Percentiles rank a stretch among this genome's conserved stretches.
phyloP scores from a whole-genome alignment of 2,888 invertebrate genomes.

The Chesias legatella region DNA sequence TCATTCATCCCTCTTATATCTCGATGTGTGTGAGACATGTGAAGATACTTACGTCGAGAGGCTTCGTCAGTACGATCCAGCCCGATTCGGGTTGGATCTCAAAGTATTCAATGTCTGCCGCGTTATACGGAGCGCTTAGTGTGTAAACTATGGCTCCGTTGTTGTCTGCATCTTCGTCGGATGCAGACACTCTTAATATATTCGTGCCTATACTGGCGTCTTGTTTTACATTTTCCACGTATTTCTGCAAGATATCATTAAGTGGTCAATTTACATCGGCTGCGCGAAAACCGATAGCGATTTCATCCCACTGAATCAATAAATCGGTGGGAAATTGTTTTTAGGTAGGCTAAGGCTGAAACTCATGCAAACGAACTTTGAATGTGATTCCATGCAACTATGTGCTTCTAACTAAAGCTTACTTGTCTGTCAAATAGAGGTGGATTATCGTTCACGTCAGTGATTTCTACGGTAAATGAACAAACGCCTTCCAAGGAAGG shows the following conservation, averaged over 20 bases:
- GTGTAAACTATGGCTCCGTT: conserved; percentile 97
- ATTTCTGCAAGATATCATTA: conserved; percentile 86
- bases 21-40: conserved; percentile 31
- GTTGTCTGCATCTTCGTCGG: conserved; percentile 97
- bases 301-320: too few species aligned
- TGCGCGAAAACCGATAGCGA: too few species aligned
- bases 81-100: conserved; percentile 98
- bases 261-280: conserved; percentile 22
- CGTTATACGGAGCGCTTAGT: conserved; percentile 92
- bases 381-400: conserved; percentile 46
- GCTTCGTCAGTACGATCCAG: conserved; percentile 97
- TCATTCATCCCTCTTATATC: conserved; percentile 62
- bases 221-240: conserved; percentile 97
- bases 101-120: conserved; percentile 95
- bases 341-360: conserved; percentile 22
- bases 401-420: conserved; percentile 49
- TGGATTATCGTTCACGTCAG: conserved; percentile 98
- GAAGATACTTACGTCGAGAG: conserved; percentile 94
- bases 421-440: conserved; percentile 97
- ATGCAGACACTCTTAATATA: conserved; percentile 95
- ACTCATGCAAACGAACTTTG: conserved; percentile 42
- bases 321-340: too few species aligned
- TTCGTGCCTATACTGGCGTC: conserved; percentile 97
- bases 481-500: conserved; percentile 98
- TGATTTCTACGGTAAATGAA: conserved; percentile 98